Conservation (phyloP, 2,888 invertebrate species). For the Odontothrips loti region DNA sequence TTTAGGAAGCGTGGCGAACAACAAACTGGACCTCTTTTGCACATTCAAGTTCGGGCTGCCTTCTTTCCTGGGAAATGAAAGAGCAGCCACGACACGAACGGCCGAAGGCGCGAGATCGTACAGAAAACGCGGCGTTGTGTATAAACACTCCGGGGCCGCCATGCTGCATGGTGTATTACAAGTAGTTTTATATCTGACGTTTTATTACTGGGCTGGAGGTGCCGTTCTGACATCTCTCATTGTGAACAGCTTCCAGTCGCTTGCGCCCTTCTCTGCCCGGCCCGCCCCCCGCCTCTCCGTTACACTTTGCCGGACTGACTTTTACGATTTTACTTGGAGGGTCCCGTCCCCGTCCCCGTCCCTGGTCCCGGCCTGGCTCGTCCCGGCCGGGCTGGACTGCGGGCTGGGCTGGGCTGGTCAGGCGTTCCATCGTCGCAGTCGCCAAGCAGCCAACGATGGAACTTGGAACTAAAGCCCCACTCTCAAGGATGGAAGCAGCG, state of each 20-base stretch:
- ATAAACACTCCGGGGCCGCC: background rate
- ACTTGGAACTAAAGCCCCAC: too few species aligned
- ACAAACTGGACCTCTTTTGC: background rate
- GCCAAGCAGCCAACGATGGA: too few species aligned
- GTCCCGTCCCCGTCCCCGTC: background rate
- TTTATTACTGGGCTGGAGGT: slow-evolving; percentile 17
- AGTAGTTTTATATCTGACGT: slow-evolving; percentile 23
- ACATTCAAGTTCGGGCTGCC: background rate
- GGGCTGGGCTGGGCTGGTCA: too few species aligned
- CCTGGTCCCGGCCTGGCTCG: too few species aligned
- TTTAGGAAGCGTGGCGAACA: background rate
- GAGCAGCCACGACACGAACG: background rate
- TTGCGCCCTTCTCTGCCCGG: background rate
- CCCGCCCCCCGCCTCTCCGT: slow-evolving; percentile 13
- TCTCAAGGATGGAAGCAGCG: background rate
- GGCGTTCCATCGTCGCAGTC: too few species aligned
- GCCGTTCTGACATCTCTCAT: slow-evolving; percentile 26
- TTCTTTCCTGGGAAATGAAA: background rate
- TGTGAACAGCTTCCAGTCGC: slow-evolving; percentile 17
- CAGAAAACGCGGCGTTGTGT: background rate
- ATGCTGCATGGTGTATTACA: slow-evolving; percentile 12
- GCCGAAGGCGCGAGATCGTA: background rate
- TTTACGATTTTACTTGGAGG: slow-evolving; percentile 25
- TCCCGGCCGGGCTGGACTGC: too few species aligned
- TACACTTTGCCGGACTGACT: slow-evolving; percentile 23